A percentile compares a stretch with the other conserved stretches of the same genome.
Conservation (phyloP, 2,113 vertebrate species). For the Eulacestoma nigropectus region DNA sequence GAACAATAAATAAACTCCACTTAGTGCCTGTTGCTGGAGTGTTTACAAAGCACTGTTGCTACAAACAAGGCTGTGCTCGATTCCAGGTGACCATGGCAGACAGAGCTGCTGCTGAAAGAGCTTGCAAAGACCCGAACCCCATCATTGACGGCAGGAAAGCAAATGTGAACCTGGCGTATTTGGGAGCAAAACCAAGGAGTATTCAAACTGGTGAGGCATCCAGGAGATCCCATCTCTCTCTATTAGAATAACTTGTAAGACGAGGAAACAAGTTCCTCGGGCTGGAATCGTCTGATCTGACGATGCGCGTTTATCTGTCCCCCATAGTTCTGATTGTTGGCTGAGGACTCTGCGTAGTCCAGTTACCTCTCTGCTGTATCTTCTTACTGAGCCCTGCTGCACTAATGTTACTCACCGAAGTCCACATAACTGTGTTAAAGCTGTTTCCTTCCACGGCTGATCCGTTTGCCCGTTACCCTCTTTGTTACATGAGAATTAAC, state of each 20-base stretch:
- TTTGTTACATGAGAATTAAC: background rate
- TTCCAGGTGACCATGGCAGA: slow-evolving; percentile 94
- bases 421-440: background rate
- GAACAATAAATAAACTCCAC: background rate
- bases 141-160: slow-evolving; percentile 97
- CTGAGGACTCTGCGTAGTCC: background rate
- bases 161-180: slow-evolving; percentile 94
- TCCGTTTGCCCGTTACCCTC: background rate
- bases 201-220: slow-evolving; percentile 87
- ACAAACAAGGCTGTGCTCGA: slow-evolving; percentile 6
- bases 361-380: background rate
- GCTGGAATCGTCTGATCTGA: background rate
- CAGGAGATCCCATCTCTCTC: background rate
- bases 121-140: slow-evolving; percentile 97
- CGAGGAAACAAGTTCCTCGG: background rate
- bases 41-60: background rate
- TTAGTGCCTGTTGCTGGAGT: background rate
- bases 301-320: background rate
- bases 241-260: slow-evolving; percentile 31
- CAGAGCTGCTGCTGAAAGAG: slow-evolving; percentile 86
- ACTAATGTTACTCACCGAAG: background rate
- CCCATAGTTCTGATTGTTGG: background rate
- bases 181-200: slow-evolving; percentile 94
- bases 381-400: background rate
- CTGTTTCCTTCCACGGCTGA: background rate